phyloP scores from a whole-genome alignment of 1,140 invertebrate genomes.

The Bombus polaris region DNA sequence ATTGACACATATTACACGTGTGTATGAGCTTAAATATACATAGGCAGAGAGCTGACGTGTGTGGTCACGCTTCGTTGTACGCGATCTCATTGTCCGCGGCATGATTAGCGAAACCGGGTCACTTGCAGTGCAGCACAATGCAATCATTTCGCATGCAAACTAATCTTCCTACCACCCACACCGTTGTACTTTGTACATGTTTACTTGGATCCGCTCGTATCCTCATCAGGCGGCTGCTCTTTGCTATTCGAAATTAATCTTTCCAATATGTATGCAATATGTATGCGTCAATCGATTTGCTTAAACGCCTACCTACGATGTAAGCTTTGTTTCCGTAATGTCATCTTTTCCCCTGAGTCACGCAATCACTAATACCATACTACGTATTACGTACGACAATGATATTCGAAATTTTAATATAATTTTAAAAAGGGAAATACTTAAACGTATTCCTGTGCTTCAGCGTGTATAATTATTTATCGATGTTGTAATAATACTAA shows the following conservation, averaged over 20 bases:
- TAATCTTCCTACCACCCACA: constrained; percentile 68
- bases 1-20: constrained; percentile 61
- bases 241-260: constrained; percentile 30
- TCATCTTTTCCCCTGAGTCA: too few relatives aligned
- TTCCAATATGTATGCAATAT: neutral
- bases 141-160: constrained; percentile 72
- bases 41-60: constrained; percentile 37
- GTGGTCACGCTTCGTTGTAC: constrained; percentile 68
- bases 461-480: too few relatives aligned
- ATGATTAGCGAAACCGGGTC: constrained; percentile 74
- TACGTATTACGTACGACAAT: too few relatives aligned
- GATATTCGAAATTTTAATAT: too few relatives aligned
- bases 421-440: too few relatives aligned
- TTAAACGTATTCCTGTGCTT: too few relatives aligned
- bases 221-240: neutral
- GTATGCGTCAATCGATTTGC: neutral
- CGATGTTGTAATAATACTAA: too few relatives aligned
- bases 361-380: too few relatives aligned
- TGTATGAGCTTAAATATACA: constrained; percentile 38
- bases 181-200: constrained; percentile 8
- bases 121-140: constrained; percentile 69
- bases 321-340: neutral
- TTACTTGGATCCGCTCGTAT: constrained; percentile 5
- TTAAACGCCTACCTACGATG: neutral
- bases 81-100: constrained; percentile 73